Evolutionary conservation across 2,113 vertebrate genomes (phyloP).

Genomic region (Pedionomus torquatus): DNA sequence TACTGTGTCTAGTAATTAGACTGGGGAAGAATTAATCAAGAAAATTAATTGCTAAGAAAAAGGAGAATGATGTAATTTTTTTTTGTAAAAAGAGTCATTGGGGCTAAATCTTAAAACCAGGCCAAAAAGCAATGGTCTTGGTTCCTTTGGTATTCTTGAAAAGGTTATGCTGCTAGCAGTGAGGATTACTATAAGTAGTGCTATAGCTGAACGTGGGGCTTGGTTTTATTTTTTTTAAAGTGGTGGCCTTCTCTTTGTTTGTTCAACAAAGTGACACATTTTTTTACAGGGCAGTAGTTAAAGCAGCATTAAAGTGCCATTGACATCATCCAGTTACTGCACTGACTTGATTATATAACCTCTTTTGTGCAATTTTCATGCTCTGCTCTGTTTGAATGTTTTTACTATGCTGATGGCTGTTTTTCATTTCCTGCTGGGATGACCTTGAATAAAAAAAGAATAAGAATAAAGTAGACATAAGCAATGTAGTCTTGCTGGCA

Average conservation of each 20-base stretch:
- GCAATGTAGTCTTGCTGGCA: conserved; percentile 65
- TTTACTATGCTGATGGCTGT: conserved; percentile 68
- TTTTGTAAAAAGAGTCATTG: neutral
- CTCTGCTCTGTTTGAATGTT: conserved; percentile 72
- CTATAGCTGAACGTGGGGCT: neutral
- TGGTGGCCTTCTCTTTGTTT: conserved; percentile 41
- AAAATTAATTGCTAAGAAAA: neutral
- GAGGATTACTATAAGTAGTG: neutral
- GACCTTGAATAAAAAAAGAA: conserved; percentile 72
- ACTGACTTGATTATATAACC: conserved; percentile 65
- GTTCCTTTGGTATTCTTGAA: neutral
- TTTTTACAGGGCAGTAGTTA: conserved; percentile 55
- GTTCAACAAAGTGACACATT: conserved; percentile 59
- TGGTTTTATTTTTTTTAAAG: conserved; percentile 39
- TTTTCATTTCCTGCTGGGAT: conserved; percentile 75
- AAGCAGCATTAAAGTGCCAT: conserved; percentile 61
- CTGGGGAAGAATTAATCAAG: neutral
- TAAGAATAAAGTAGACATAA: conserved; percentile 72
- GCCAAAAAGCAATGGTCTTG: neutral
- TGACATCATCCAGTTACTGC: conserved; percentile 65
- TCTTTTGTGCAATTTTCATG: conserved; percentile 72
- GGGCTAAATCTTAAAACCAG: neutral
- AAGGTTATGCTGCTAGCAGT: neutral
- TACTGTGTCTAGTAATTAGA: neutral
- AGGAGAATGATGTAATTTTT: neutral